These are phyloP conservation scores for Brachionus asplanchnoidis DNA, from an alignment of 1,140 invertebrate species.

Conservation along the genomic window DNA sequence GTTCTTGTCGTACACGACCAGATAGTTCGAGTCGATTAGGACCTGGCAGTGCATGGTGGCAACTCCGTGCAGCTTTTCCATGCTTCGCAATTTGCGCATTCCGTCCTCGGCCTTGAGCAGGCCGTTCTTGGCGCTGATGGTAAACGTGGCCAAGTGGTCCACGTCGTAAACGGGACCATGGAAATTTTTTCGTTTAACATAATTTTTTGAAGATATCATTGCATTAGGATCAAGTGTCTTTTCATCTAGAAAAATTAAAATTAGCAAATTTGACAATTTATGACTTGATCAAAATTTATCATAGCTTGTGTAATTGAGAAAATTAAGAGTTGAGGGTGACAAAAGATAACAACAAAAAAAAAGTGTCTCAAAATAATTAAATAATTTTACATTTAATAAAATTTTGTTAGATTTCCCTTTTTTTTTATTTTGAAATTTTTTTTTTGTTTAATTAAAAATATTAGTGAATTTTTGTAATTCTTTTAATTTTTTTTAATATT, in stretches of 20 bases:
- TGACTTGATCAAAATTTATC: background rate
- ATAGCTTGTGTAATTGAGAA: no score
- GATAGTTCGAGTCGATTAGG: constrained; percentile 75
- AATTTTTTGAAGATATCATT: constrained; percentile 28
- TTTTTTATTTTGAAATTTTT: no score
- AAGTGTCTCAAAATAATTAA: no score
- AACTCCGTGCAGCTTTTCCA: constrained; percentile 95
- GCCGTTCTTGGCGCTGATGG: constrained; percentile 63
- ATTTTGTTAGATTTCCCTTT: no score
- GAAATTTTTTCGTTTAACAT: constrained; percentile 5
- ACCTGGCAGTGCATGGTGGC: constrained; percentile 98
- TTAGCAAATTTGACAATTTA: background rate
- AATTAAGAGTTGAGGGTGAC: no score
- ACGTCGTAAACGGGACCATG: constrained; percentile 57
- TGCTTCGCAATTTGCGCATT: constrained; percentile 83
- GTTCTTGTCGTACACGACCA: constrained; percentile 90
- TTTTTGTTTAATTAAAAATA: no score
- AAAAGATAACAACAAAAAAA: no score
- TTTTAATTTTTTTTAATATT: no score
- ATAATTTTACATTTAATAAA: no score
- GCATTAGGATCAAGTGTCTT: background rate
- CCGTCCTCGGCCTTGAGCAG: constrained; percentile 67
- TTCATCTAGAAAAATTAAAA: constrained; percentile 22
- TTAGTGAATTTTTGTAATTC: no score
- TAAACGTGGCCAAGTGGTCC: constrained; percentile 96